phyloP scores from a whole-genome alignment of 2,888 invertebrate species.

The Aelia acuminata region DNA sequence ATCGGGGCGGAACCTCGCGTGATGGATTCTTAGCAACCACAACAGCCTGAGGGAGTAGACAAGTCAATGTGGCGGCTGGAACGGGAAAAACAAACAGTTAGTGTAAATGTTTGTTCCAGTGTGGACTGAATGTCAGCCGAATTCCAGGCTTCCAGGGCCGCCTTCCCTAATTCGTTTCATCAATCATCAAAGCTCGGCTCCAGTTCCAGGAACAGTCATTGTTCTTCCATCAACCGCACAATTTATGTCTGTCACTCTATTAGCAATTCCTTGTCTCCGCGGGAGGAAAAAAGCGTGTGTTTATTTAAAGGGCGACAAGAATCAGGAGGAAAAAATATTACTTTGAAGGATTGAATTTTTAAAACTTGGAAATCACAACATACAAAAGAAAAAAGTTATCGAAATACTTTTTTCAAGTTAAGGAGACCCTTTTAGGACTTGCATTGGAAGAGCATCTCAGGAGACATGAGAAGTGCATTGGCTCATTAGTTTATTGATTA shows the following conservation, averaged over 20 bases:
- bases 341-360: no score
- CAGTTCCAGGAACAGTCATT: conserved; percentile 9
- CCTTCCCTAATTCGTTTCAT: conserved; percentile 38
- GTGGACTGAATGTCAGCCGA: conserved; percentile 8
- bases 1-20: neutral
- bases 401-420: no score
- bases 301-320: neutral
- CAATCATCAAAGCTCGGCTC: conserved; percentile 9
- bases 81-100: conserved; percentile 36
- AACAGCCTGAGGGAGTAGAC: neutral
- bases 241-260: neutral
- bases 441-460: no score
- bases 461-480: no score
- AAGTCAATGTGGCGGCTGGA: conserved; percentile 27
- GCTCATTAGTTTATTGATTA: no score
- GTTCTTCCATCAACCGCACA: neutral
- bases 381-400: no score
- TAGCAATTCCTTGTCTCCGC: conserved; percentile 13
- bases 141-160: neutral
- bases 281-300: neutral
- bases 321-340: neutral
- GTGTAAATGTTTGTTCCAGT: conserved; percentile 42
- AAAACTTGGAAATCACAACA: no score
- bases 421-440: no score
- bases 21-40: conserved; percentile 20